These are phyloP conservation scores for Silvanus unidentatus DNA, from an alignment of 2,888 invertebrate species.

Conservation along the genomic window DNA sequence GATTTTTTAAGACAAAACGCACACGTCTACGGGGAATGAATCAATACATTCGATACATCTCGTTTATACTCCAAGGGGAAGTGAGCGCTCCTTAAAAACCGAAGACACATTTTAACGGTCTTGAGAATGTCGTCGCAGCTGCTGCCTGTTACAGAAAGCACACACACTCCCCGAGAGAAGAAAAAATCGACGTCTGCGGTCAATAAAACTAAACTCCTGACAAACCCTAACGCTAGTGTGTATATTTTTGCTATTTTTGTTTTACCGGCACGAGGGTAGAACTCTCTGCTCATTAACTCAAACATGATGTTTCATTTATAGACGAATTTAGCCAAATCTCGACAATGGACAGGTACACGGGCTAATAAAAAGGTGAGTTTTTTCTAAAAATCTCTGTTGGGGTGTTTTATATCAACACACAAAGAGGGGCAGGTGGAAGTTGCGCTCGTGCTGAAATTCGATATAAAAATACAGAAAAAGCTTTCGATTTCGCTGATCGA, in stretches of 20 bases:
- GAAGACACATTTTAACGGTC: slow-evolving; percentile 41
- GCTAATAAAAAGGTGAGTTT: slow-evolving; percentile 25
- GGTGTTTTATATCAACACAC: slow-evolving; percentile 15
- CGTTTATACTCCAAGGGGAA: slow-evolving; percentile 36
- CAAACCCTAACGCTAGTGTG: slow-evolving; percentile 30
- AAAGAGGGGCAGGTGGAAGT: slow-evolving; percentile 19
- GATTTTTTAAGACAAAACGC: too few species aligned
- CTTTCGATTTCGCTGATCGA: too few species aligned
- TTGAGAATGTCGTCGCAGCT: slow-evolving; percentile 30
- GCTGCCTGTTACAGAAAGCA: slow-evolving; percentile 14
- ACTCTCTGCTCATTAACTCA: slow-evolving; percentile 14
- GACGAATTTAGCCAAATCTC: too few species aligned
- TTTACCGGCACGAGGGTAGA: slow-evolving; percentile 9
- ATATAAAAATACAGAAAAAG: slow-evolving; percentile 8
- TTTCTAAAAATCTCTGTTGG: slow-evolving; percentile 15
- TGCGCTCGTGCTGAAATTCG: slow-evolving; percentile 11
- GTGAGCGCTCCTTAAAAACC: slow-evolving; percentile 9
- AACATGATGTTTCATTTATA: neutral
- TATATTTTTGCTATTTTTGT: slow-evolving; percentile 19
- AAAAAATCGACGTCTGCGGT: slow-evolving; percentile 44
- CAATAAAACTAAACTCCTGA: slow-evolving; percentile 46
- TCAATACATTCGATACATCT: slow-evolving; percentile 39
- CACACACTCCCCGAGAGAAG: slow-evolving; percentile 16
- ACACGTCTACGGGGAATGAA: too few species aligned
- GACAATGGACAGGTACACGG: neutral